These are phyloP conservation scores for Acromyrmex charruanus DNA, from an alignment of 1,140 invertebrate genomes.

Conservation along the genomic window DNA sequence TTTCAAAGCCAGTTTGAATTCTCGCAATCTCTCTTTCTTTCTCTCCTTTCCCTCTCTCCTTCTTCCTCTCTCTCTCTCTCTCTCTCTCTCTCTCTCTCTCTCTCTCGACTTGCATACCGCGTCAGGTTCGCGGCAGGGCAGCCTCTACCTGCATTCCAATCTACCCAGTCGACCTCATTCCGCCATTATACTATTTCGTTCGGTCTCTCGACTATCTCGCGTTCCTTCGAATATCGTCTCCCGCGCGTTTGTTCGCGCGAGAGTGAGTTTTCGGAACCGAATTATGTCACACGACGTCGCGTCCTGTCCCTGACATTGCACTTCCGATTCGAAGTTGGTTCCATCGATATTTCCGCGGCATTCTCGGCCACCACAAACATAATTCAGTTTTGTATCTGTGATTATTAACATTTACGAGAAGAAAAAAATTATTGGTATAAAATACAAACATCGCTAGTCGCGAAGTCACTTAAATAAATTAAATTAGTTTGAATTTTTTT, in stretches of 20 bases:
- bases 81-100: slow-evolving; percentile 29
- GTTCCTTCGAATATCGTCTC: background rate
- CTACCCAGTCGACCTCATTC: slow-evolving; percentile 83
- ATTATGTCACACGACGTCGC: slow-evolving; percentile 49
- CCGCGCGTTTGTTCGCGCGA: slow-evolving; percentile 14
- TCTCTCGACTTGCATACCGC: slow-evolving; percentile 76
- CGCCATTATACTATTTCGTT: slow-evolving; percentile 82
- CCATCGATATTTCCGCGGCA: background rate
- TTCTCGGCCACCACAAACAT: background rate
- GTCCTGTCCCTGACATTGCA: slow-evolving; percentile 27
- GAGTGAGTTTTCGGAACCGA: slow-evolving; percentile 35
- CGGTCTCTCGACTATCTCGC: slow-evolving; percentile 66
- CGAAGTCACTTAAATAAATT: background rate
- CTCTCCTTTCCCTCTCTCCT: slow-evolving; percentile 35
- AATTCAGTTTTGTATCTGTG: background rate
- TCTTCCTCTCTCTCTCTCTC: slow-evolving; percentile 27
- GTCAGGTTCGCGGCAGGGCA: slow-evolving; percentile 74
- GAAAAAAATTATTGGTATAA: background rate
- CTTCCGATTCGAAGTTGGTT: background rate
- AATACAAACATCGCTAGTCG: background rate
- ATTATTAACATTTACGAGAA: background rate
- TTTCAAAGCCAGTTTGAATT: slow-evolving; percentile 37
- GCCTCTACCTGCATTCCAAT: slow-evolving; percentile 83
- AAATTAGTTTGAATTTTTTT: slow-evolving; percentile 8
- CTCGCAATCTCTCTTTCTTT: slow-evolving; percentile 54